Base-by-base conservation (phyloP, 2,113 vertebrate species). In the Aix galericulata region DNA sequence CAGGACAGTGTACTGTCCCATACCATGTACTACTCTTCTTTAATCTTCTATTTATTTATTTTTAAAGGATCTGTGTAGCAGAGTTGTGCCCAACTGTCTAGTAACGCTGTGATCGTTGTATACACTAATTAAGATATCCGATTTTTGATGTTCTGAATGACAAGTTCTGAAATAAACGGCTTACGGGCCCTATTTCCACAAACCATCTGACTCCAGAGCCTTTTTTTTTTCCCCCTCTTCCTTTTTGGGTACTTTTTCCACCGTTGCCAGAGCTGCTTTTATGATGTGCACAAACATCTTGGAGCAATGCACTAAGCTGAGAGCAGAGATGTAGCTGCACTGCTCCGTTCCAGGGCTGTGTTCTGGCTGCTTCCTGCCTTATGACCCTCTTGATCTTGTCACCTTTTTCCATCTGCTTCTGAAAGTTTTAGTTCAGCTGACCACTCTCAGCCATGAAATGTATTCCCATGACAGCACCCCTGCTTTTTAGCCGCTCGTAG, bases 161-260 rank as follows among this genome's bases (percentile, higher is more conserved):
- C 91, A 83, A 97, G 78, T 97, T 93, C 92, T 97, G 73, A 96
- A 98, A 98, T 98, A 98, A 98, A 98, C 89, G 97, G 97, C 97
- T 95, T 96, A 91, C 55, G 48, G 91, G 95, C 96, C 97, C 82
- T 83, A 79, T 96, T 95, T 94, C 93, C 91, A 93, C 92, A 84
- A 92, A 84, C 75, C 80, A 16, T 89, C 83, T 96, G 97, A 97
- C 94, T 92, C 96, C 71, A 87, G 83, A 97, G 96, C 95, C 94
- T 98, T 96, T 94, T 96, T 96, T 77, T 82, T 79, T 73, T 86
- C 31, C 1, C 14, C 13, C 80, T 64, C 3, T 40, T 62, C 8
- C 15, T 90, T 87, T 83, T 71, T 42, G 12, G 25, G 81, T 88
- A 4, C 31, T 78, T 90, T 76, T 96, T 72, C 75, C 64, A 32